phyloP scores from a whole-genome alignment of 2,113 vertebrate genomes.

The Polypterus senegalus region DNA sequence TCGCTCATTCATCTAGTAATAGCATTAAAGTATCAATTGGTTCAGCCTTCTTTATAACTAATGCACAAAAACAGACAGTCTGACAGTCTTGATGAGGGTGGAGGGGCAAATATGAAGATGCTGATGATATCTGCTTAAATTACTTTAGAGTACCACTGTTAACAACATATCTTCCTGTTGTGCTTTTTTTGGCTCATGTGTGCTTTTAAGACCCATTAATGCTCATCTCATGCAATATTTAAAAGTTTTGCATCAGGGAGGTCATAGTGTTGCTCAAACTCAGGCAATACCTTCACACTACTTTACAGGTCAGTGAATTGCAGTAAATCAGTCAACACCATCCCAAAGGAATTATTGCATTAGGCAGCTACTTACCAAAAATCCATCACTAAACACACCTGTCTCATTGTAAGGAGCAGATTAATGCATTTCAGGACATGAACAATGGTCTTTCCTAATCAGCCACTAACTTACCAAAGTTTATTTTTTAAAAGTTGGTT shows the following conservation, averaged over 20 bases:
- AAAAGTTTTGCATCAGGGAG: slow-evolving; percentile 33
- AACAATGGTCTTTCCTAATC: no score
- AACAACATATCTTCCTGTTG: slow-evolving; percentile 10
- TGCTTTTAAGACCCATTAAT: slow-evolving; percentile 41
- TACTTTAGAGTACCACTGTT: slow-evolving; percentile 3
- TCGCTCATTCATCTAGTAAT: neutral
- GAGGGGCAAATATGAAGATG: slow-evolving; percentile 6
- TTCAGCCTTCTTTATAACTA: neutral
- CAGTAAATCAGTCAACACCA: slow-evolving; percentile 7
- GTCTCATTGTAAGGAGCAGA: neutral
- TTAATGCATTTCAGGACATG: neutral
- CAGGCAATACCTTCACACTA: slow-evolving; percentile 12
- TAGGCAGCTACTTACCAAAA: slow-evolving; percentile 8
- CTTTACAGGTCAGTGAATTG: slow-evolving; percentile 13
- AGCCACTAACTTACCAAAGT: no score
- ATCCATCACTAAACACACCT: slow-evolving; percentile 7
- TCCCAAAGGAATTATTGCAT: slow-evolving; percentile 9
- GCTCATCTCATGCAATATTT: slow-evolving; percentile 48
- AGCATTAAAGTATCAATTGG: neutral
- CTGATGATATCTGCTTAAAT: slow-evolving; percentile 11
- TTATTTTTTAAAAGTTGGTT: no score
- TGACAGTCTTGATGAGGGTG: neutral
- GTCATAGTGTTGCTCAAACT: slow-evolving; percentile 33
- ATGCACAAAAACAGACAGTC: neutral
- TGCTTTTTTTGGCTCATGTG: slow-evolving; percentile 22